Conservation (phyloP, 2,888 invertebrate species). For the Eupithecia exiguata region DNA sequence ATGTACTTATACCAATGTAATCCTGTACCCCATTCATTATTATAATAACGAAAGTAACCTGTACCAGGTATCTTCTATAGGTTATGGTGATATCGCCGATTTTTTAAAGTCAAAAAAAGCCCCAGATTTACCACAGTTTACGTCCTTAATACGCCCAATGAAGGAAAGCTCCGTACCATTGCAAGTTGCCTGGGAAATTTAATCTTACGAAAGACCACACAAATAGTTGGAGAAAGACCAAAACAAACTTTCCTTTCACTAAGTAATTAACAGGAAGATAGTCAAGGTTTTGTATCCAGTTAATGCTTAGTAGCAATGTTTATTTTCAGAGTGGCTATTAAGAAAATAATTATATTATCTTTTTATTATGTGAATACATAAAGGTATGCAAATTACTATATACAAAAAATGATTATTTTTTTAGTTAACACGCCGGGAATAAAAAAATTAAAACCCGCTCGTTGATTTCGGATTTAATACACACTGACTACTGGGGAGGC, state of each 20-base stretch:
- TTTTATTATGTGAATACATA: too few relatives aligned
- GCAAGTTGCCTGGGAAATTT: constrained; percentile 37
- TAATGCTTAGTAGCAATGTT: not conserved
- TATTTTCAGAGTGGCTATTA: not conserved
- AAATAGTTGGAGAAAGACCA: constrained; percentile 35
- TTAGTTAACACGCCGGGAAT: too few relatives aligned
- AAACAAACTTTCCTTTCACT: constrained; percentile 56
- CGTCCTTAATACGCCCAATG: constrained; percentile 16
- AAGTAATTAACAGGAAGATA: constrained; percentile 52
- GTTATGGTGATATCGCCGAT: too few relatives aligned
- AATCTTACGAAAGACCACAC: constrained; percentile 37
- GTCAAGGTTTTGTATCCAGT: constrained; percentile 39
- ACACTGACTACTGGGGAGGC: not conserved
- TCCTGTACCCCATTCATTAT: too few relatives aligned
- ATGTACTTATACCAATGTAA: too few relatives aligned
- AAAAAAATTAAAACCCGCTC: not conserved
- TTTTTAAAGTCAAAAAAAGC: too few relatives aligned
- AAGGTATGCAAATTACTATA: too few relatives aligned
- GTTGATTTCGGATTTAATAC: not conserved
- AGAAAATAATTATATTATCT: too few relatives aligned
- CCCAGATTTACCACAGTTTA: too few relatives aligned
- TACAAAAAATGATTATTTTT: too few relatives aligned
- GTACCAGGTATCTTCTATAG: too few relatives aligned
- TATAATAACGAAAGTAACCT: too few relatives aligned
- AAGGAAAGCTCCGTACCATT: constrained; percentile 33